Conservation (phyloP, 2,888 invertebrate genomes). For the Rhaphigaster nebulosa region DNA sequence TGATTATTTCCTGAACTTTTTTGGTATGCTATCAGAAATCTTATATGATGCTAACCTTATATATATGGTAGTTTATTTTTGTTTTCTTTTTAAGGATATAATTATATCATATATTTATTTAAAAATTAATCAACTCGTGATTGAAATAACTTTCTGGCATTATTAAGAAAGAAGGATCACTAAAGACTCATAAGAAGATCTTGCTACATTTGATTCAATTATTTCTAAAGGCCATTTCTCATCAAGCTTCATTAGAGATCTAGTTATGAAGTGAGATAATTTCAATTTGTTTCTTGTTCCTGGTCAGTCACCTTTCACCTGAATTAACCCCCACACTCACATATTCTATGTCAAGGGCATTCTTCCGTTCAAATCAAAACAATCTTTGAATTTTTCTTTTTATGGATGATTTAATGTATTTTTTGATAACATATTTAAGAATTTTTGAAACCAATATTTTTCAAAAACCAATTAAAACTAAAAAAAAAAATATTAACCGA, state of each 20-base stretch:
- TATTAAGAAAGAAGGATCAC: not conserved
- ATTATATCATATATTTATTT: no score
- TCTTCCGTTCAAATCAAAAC: not conserved
- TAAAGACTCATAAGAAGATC: not conserved
- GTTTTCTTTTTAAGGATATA: no score
- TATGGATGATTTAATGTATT: no score
- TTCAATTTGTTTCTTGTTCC: not conserved
- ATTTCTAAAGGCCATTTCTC: not conserved
- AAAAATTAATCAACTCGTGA: no score
- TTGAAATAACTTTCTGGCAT: not conserved
- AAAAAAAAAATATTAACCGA: no score
- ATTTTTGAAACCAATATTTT: no score
- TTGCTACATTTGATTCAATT: not conserved
- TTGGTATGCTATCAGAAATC: not conserved
- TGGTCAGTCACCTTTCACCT: not conserved
- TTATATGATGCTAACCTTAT: no score
- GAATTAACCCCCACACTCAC: not conserved
- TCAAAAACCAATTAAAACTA: no score
- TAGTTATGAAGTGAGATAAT: not conserved
- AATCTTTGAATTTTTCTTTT: not conserved
- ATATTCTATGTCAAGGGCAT: not conserved
- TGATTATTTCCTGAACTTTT: not conserved
- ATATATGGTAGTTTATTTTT: no score
- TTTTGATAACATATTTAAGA: no score
- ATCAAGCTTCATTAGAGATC: not conserved